Conservation (phyloP, 2,113 vertebrate species). For the Myxocyprinus asiaticus region DNA sequence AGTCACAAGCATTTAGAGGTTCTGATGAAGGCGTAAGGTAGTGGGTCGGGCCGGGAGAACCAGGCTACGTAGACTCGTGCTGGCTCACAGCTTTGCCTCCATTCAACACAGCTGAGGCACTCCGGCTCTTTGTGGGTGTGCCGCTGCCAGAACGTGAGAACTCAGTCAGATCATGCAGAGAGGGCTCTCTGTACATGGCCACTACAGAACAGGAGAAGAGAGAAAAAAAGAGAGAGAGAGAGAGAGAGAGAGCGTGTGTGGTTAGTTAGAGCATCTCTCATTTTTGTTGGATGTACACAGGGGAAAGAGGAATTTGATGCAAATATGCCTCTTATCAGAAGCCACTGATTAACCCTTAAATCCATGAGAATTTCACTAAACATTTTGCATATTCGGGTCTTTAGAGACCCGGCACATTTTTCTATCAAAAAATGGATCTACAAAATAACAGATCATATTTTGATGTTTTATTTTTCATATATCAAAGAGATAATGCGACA, state of each 20-base stretch:
- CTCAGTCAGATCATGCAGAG: constrained; percentile 96
- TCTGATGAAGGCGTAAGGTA: constrained; percentile 81
- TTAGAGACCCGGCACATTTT: too few relatives aligned
- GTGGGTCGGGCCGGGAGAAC: constrained; percentile 62
- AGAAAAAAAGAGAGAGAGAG: constrained; percentile 10
- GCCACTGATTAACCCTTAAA: too few relatives aligned
- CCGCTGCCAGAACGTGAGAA: constrained; percentile 97
- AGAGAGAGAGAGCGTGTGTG: not conserved
- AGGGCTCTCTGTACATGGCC: constrained; percentile 99
- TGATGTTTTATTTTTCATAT: too few relatives aligned
- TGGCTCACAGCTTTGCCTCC: constrained; percentile 98
- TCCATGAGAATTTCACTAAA: too few relatives aligned
- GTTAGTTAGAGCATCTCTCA: not conserved
- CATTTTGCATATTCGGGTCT: too few relatives aligned
- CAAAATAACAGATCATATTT: too few relatives aligned
- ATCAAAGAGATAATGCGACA: too few relatives aligned
- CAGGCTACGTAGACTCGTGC: constrained; percentile 97
- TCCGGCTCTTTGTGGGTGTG: constrained; percentile 97
- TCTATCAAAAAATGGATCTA: too few relatives aligned
- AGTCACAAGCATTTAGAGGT: constrained; percentile 92
- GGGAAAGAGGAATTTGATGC: not conserved
- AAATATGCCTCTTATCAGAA: not conserved
- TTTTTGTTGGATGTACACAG: not conserved
- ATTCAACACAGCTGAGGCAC: constrained; percentile 93
- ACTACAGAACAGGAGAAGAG: constrained; percentile 79